These are phyloP conservation scores for Columbina picui DNA, from an alignment of 2,113 vertebrate species.

Conservation along the genomic window DNA sequence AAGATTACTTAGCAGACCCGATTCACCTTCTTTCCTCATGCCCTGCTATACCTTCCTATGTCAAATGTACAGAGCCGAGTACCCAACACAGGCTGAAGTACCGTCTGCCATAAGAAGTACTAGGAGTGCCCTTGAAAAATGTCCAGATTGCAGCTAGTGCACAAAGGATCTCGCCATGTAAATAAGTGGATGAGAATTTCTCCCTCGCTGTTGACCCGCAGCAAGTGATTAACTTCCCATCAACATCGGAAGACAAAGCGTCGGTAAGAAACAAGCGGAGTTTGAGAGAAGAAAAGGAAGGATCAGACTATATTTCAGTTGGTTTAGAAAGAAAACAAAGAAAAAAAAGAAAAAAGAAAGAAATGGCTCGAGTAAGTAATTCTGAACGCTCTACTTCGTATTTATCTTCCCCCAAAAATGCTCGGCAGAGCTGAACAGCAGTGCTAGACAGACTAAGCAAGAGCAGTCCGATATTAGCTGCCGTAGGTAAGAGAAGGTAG, in stretches of 20 bases:
- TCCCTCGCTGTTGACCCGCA: neutral
- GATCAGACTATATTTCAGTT: neutral
- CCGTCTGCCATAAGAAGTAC: slow-evolving; percentile 31
- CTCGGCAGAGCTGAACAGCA: neutral
- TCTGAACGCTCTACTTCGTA: neutral
- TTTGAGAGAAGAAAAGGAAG: neutral
- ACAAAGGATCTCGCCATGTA: slow-evolving; percentile 19
- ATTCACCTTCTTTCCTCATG: neutral
- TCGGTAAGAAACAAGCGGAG: neutral
- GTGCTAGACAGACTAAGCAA: neutral
- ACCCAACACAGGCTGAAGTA: neutral
- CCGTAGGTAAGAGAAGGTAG: neutral
- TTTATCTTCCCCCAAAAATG: neutral
- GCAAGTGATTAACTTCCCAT: neutral
- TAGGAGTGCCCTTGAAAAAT: slow-evolving; percentile 51
- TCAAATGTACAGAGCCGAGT: neutral
- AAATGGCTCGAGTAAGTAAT: neutral
- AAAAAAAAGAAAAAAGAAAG: fast-evolving
- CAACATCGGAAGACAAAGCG: neutral
- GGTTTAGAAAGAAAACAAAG: neutral
- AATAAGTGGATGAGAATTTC: neutral
- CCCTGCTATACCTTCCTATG: neutral
- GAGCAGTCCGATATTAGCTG: neutral
- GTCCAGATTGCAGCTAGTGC: slow-evolving; percentile 35
- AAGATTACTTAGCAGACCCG: neutral